phyloP scores from a whole-genome alignment of 2,888 invertebrate species.

The Synanthedon myopaeformis region DNA sequence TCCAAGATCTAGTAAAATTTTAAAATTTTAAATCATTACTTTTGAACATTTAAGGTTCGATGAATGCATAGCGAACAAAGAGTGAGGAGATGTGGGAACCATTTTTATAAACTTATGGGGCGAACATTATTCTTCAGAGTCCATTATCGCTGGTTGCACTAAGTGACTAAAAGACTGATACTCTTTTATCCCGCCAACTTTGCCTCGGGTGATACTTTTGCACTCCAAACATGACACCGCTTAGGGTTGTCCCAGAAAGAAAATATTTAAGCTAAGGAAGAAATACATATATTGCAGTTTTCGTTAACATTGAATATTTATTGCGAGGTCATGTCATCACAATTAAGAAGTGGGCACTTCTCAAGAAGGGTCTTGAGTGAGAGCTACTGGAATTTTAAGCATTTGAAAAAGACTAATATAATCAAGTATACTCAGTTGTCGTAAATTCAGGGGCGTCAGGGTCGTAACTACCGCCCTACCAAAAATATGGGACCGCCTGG shows the following conservation, averaged over 20 bases:
- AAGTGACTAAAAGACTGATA: conserved; percentile 9
- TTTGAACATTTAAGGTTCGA: not conserved
- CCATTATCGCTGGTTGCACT: conserved; percentile 9
- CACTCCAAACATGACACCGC: not conserved
- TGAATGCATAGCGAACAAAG: not conserved
- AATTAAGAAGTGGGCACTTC: too few relatives aligned
- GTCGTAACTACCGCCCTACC: too few relatives aligned
- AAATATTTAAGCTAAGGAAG: not conserved
- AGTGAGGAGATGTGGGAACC: not conserved
- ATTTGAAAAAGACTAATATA: too few relatives aligned
- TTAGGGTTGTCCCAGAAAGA: not conserved
- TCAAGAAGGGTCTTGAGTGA: too few relatives aligned
- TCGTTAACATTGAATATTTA: too few relatives aligned
- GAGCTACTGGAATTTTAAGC: too few relatives aligned
- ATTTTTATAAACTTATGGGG: conserved; percentile 6
- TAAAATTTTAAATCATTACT: too few relatives aligned
- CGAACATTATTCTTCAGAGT: conserved; percentile 7
- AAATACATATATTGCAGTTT: not conserved
- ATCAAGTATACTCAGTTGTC: too few relatives aligned
- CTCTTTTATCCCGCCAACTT: not conserved
- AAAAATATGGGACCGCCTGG: too few relatives aligned
- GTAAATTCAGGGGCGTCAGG: too few relatives aligned
- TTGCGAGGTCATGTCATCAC: too few relatives aligned
- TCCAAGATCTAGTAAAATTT: too few relatives aligned
- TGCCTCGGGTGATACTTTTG: not conserved